Percentiles rank a stretch among this genome's conserved stretches.
Evolutionary conservation across 2,888 invertebrate genomes (phyloP).

Genomic region (Coelopa pilipes): DNA sequence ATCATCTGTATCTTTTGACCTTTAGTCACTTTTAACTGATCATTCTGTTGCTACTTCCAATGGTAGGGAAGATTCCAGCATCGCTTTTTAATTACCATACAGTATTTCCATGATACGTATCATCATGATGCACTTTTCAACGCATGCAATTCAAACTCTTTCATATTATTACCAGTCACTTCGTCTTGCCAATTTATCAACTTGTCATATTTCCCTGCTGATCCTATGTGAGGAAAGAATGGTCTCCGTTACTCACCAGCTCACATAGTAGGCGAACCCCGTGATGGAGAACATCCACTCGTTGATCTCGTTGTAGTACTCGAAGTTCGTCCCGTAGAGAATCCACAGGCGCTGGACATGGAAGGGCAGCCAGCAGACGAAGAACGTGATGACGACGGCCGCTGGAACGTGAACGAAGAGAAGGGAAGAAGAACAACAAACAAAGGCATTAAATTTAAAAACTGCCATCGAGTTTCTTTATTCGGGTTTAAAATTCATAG

Average conservation of each 20-base stretch:
- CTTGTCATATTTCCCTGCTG: no score
- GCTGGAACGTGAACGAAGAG: slow-evolving; percentile 70
- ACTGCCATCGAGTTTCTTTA: neutral
- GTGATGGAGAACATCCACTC: slow-evolving; percentile 83
- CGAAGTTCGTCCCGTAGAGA: slow-evolving; percentile 75
- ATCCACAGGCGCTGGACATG: slow-evolving; percentile 90
- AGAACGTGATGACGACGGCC: slow-evolving; percentile 92
- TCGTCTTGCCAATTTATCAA: no score
- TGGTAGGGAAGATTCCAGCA: no score
- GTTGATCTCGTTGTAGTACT: slow-evolving; percentile 76
- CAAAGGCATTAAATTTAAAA: neutral
- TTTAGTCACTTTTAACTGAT: no score
- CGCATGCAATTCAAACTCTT: no score
- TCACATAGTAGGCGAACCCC: slow-evolving; percentile 85
- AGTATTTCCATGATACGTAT: no score
- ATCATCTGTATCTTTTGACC: no score
- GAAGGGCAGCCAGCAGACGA: slow-evolving; percentile 96
- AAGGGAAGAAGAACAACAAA: neutral
- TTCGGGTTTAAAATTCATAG: neutral
- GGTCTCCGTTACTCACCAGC: slow-evolving; percentile 62
- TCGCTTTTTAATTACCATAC: no score
- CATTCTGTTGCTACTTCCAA: no score
- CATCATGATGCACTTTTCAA: no score
- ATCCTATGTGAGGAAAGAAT: no score
- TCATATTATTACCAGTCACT: no score